Base-by-base conservation (phyloP, 2,797 vertebrate genomes). In the Euphonia xanthogaster region DNA sequence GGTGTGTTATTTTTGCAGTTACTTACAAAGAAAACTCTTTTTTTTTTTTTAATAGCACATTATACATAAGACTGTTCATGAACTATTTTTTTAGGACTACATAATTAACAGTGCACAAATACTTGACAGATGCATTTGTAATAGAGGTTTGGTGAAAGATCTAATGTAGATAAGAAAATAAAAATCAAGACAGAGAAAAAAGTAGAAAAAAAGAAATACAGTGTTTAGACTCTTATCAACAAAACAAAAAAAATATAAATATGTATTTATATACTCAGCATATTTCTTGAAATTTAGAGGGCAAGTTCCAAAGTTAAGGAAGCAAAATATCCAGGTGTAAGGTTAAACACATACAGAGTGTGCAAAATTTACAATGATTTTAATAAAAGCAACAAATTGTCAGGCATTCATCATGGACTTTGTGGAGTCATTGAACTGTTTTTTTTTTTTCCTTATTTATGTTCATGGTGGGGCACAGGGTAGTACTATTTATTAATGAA, bases 1-100 rank as follows among this genome's bases (percentile, higher is more conserved):
- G 39, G 61, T 85, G 35, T 54, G 55, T 94, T 87, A 67, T 62
- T 79, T 77, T 95, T 88, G 61, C 81, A 88, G 92, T 94, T 87
- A 84, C 82, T 90, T 89, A 67, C 47, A 40, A 54, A 77, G 31
- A n/a, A 53, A 39, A 21, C 12, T 55, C 1, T 48, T 21, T 40
- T 14, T 11, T 13, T 14, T 40, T 57, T 9, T 11, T 10, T 6
- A 10, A 7, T 54, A 65, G 3, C 9, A 51, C 23, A 70, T 17
- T 14, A 16, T 17, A 40, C 37, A 47, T 40, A 60, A 73, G 23
- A 23, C 9, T 18, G 10, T 25, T 57, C 17, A 47, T 51, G 11
- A 45, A 62, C 40, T 2, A 16, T 16, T 74, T 60, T 42, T 70
- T 71, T 60, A 70, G 33, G 33, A 51, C 37, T 78, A 25, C 15